These are phyloP conservation scores for Tribolium freemani DNA, from an alignment of 2,888 invertebrate genomes.

Conservation along the genomic window DNA sequence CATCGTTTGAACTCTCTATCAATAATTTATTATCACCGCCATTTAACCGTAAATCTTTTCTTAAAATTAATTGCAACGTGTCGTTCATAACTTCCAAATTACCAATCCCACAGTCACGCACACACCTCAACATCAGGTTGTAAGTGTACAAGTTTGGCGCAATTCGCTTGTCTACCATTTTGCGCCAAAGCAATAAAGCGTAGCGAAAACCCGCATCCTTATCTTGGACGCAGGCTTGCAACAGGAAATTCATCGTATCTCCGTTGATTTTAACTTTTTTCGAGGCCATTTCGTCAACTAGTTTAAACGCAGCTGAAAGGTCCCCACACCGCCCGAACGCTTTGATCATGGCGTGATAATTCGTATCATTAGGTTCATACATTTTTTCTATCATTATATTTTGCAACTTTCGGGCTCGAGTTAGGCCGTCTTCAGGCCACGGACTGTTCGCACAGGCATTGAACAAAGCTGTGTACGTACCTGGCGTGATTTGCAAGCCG, in stretches of 20 bases:
- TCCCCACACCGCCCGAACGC: constrained; percentile 90
- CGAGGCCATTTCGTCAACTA: constrained; percentile 88
- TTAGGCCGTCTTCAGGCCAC: constrained; percentile 77
- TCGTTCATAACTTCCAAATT: constrained; percentile 73
- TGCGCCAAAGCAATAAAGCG: constrained; percentile 88
- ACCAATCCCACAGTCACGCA: constrained; percentile 87
- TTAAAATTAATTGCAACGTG: constrained; percentile 56
- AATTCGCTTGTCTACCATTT: constrained; percentile 78
- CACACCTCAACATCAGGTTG: constrained; percentile 84
- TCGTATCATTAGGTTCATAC: constrained; percentile 79
- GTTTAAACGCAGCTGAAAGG: constrained; percentile 80
- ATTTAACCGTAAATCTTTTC: background rate
- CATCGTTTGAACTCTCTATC: background rate
- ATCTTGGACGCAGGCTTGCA: constrained; percentile 88
- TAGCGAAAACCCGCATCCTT: constrained; percentile 85
- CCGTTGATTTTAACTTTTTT: constrained; percentile 74
- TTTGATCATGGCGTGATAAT: constrained; percentile 92
- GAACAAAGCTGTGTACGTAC: constrained; percentile 88
- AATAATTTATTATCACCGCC: constrained; percentile 2
- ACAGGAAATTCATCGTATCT: constrained; percentile 82
- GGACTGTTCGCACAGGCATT: constrained; percentile 90
- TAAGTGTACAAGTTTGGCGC: constrained; percentile 81
- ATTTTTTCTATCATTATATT: constrained; percentile 79
- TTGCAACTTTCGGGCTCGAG: constrained; percentile 77
- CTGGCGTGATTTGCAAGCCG: constrained; percentile 76